These are phyloP conservation scores for Nestor notabilis DNA, from an alignment of 2,113 vertebrate genomes.

Conservation along the genomic window DNA sequence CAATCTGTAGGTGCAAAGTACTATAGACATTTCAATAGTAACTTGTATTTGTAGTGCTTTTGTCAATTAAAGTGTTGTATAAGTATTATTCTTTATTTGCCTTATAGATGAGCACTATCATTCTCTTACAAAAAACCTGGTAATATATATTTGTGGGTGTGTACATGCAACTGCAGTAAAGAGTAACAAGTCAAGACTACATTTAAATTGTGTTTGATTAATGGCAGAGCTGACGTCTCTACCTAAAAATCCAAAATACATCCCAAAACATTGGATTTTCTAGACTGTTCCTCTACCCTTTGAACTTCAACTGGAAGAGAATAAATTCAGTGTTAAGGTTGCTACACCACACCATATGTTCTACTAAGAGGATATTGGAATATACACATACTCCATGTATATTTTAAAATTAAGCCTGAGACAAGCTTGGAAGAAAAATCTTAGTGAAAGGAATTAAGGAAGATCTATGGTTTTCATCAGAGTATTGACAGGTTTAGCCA, in stretches of 20 bases:
- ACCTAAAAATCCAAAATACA: not conserved
- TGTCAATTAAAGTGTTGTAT: not conserved
- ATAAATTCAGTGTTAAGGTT: not conserved
- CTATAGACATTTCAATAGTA: not conserved
- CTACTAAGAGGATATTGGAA: not conserved
- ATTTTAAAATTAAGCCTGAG: conserved; percentile 7
- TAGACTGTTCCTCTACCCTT: not conserved
- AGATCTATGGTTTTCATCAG: conserved; percentile 44
- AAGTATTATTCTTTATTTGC: not conserved
- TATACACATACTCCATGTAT: not conserved
- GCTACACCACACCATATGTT: not conserved
- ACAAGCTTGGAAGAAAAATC: conserved; percentile 5
- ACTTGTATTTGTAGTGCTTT: not conserved
- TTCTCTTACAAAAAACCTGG: not conserved
- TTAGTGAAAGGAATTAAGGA: conserved; percentile 27
- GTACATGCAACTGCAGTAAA: not conserved
- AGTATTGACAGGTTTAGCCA: conserved; percentile 47
- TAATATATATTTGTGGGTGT: not conserved
- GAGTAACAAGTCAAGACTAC: not conserved
- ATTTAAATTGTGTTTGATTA: not conserved
- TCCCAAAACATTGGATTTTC: not conserved
- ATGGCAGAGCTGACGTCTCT: not conserved
- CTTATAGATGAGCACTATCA: not conserved
- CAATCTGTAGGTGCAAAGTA: not conserved
- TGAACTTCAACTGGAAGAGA: conserved; percentile 21